Evolutionary conservation across 2,888 invertebrate species (phyloP), one percentile per base, ranked within the genome.

Genomic region (Chironomus riparius): DNA sequence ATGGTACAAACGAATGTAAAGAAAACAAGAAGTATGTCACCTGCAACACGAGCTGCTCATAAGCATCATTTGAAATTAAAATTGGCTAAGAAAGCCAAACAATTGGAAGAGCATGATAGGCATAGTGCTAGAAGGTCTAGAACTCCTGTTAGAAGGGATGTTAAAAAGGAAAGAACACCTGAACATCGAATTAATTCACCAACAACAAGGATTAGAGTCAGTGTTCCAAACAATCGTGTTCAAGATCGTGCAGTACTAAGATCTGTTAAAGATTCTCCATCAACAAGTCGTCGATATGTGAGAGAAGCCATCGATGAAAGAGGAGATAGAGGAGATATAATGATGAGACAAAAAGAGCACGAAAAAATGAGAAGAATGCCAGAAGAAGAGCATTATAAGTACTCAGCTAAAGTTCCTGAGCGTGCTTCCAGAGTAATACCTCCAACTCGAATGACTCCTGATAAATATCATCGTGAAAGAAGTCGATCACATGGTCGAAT

Each of bases 291-390:
- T 1, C 77, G 81, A 79, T 76, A 81, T 80, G 87, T 87, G 79
- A 79, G 87, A 10, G 88, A 88, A 80, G 87, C 87, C 0, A 87
- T 87, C 0, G 81, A 88, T 76, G 90, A 89, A 2, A 86, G 92
- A 78, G 90, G 91, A 74, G 38, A 38, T 38, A 7, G 38, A 10
- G 38, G 38, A 0, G 38, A 38, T 10, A 10, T 38, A 10, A 88
- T 92, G 76, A 18, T 87, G 78, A 84, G 88, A 78, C 87, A 86
- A 78, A 83, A 88, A 76, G 90, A 87, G 78, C 84, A 86, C 10
- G 85, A 86, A 77, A 82, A 86, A 72, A 68, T 84, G 38, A 83
- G 65, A 13, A 18, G 74, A n/a, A 22, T 74, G 0, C 62, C 62
- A 47, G 74, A 74, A 22, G 74, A 74, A 0, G 74, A 74, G 4